Evolutionary conservation across 1,140 invertebrate species (phyloP), one percentile per base, ranked within the genome.

Genomic region (Phenacoccus solenopsis): DNA sequence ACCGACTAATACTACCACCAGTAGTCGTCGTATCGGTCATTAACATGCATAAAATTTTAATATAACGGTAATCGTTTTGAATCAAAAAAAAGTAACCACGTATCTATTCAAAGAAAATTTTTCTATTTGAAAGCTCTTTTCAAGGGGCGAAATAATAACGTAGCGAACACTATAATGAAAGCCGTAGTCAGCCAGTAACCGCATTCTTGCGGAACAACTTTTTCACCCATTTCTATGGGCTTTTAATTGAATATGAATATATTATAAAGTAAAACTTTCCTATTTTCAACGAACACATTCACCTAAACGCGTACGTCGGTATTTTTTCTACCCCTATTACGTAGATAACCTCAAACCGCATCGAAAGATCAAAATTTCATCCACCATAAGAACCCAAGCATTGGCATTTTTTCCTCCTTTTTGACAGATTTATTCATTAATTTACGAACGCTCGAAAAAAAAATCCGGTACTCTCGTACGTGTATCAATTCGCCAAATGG

Each of bases 181-280:
- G 25, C 10, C 20, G 25, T 64, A 25, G 59, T 25, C 59, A 24
- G 13, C 16, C 4, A 2, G 59, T 27, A 64, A 27, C 22, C 25
- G 25, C 59, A 27, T 64, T 64, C 59, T 24, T 25, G 22, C 25
- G 4, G 22, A 64, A 24, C 25, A 64, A 27, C 10, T 64, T 64
- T 64, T 64, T 64, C 59, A 64, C 25, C 3, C 2, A 20, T 64
- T 64, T 64, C 22, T 64, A 25, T 64, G 25, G 59, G 59, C 25
- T 27, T 64, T 64, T 25, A 27, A 64, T 64, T 64, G 59, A 64
- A 64, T 64, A 64, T 64, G 59, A 64, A 64, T 64, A 24, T 64
- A 64, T 64, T 64, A 64, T 64, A 27, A 64, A 25, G 59, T 24
- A 27, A 49, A 49, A 49, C 12, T 49, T 16, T 10, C n/a, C 2